phyloP scores from a whole-genome alignment of 2,113 vertebrate genomes.

The Gymnogyps californianus region DNA sequence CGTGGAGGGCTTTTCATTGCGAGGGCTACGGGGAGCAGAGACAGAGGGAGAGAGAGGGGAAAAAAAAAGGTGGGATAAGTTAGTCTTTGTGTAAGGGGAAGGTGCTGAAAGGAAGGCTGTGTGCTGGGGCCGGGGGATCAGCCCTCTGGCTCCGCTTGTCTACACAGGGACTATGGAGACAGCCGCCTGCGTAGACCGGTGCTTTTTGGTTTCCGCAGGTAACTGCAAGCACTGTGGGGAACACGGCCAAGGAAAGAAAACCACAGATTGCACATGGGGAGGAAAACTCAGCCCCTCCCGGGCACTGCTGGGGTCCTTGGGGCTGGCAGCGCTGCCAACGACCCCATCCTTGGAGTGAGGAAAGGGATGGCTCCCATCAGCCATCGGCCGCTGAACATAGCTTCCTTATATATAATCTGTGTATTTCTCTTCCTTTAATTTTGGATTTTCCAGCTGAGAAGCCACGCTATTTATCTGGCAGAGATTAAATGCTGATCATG shows the following conservation, averaged over 20 bases:
- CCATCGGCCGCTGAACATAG: background rate
- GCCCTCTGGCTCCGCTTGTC: constrained; percentile 82
- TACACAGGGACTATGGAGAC: constrained; percentile 70
- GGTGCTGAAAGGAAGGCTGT: constrained; percentile 88
- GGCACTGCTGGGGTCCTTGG: background rate
- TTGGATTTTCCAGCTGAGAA: background rate
- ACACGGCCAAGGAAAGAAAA: constrained; percentile 6
- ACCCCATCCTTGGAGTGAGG: rapidly evolving
- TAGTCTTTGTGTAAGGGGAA: constrained; percentile 88
- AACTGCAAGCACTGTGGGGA: constrained; percentile 58
- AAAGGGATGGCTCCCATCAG: background rate
- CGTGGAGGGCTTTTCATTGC: constrained; percentile 80
- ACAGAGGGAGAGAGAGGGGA: constrained; percentile 37
- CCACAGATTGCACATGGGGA: constrained; percentile 32
- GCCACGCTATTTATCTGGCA: background rate
- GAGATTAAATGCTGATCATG: background rate
- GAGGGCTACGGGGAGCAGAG: constrained; percentile 70
- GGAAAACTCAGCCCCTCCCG: background rate
- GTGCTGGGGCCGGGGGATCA: constrained; percentile 79
- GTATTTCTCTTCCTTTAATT: background rate
- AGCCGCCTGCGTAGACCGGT: constrained; percentile 43
- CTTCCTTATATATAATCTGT: rapidly evolving
- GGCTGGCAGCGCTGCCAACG: background rate
- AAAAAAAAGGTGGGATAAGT: constrained; percentile 79
- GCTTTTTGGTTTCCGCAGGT: constrained; percentile 73